Evolutionary conservation across 64 coral and sea anemone species (phyloP), one percentile per base, ranked within the genome.

Genomic region (Platygyra sinensis): DNA sequence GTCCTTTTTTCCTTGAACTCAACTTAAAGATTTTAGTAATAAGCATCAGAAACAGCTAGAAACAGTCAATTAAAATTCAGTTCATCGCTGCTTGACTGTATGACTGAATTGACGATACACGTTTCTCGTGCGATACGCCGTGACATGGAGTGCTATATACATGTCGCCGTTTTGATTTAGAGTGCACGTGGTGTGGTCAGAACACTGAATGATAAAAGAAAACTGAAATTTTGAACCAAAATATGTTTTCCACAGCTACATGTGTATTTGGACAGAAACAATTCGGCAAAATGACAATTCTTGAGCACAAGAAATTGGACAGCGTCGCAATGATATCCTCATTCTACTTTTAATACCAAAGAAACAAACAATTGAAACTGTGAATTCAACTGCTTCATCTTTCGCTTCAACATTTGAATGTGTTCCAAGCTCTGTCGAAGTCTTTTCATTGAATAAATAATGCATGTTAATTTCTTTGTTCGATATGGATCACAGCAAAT

Each of bases 381-480:
- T 52, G 10, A 52, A 52, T 60, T 57, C 4, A 60, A 36, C 29
- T 81, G 36, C 59, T n/a, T 17, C 24, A 2, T 69, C 22, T 25
- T 71, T 38, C 27, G 14, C 20, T 25, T 38, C 31, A 4, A 18
- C 39, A 83, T 64, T 61, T 83, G 25, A 14, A 72, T 24, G 28
- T 71, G 10, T 42, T 10, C 30, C 60, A 46, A 42, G 80, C 59
- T 39, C 28, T 33, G 19, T 83, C 7, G 42, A 61, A 42, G 55
- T 17, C 38, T 38, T 85, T 71, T 71, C 81, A 71, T 33, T 14
- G 81, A 85, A 85, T 85, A 85, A 85, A 85, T 85, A 71, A 85
- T 71, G 36, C 17, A n/a, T 28, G 22, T 71, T 71, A 85, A 85
- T 85, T 85, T 85, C 81, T 85, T 85, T 85, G 81, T 85, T 85